A percentile compares a stretch with the other conserved stretches of the same genome.
phyloP scores from a whole-genome alignment of 2,888 invertebrate species.

The Trisateles emortualis region DNA sequence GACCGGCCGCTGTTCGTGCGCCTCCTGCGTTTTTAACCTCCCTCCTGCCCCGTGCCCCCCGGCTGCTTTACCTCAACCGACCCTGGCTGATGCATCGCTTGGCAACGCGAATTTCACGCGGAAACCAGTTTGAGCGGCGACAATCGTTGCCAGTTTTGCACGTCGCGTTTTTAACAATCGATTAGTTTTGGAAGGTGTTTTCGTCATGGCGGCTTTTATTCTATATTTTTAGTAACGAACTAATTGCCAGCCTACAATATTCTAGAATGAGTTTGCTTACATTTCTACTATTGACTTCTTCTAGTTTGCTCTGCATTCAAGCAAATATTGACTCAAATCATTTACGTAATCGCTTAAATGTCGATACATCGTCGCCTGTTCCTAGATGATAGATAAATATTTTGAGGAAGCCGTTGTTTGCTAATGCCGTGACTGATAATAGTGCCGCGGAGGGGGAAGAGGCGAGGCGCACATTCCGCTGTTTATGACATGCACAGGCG shows the following conservation, averaged over 20 bases:
- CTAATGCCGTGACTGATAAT: conserved; percentile 65
- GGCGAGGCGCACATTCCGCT: conserved; percentile 64
- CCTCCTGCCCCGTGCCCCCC: conserved; percentile 64
- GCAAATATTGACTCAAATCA: conserved; percentile 25
- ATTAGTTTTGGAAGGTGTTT: conserved; percentile 44
- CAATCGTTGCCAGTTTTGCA: conserved; percentile 67
- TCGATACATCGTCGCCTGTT: conserved; percentile 22
- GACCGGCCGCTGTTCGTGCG: conserved; percentile 82
- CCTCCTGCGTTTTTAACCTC: conserved; percentile 81
- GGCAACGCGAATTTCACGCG: conserved; percentile 84
- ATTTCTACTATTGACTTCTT: not conserved
- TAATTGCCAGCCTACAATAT: conserved; percentile 13
- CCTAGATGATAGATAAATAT: conserved; percentile 46
- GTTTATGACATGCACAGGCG: conserved; percentile 65
- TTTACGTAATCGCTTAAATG: conserved; percentile 21
- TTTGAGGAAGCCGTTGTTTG: conserved; percentile 59
- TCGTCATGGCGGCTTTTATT: conserved; percentile 25
- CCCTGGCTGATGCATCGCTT: conserved; percentile 83
- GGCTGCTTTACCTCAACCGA: conserved; percentile 73
- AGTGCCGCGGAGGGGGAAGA: conserved; percentile 48
- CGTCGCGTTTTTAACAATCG: conserved; percentile 57
- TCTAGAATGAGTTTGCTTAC: conserved; percentile 10
- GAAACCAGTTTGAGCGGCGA: conserved; percentile 81
- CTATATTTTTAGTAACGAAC: conserved; percentile 16
- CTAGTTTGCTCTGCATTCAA: not conserved